These are phyloP conservation scores for Xiphorhynchus erythropygius DNA, from an alignment of 2,797 vertebrate genomes.

Conservation along the genomic window DNA sequence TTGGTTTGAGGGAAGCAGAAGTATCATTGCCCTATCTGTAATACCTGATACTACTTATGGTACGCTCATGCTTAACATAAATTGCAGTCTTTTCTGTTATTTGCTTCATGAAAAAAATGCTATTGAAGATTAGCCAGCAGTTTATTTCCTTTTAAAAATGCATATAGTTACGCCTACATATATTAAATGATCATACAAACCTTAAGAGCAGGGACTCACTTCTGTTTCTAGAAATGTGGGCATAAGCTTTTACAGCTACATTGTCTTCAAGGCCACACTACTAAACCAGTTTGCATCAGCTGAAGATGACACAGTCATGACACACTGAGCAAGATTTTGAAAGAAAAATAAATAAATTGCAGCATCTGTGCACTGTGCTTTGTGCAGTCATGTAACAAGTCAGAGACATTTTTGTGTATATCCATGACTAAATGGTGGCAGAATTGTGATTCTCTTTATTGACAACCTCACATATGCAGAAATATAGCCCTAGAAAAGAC, in stretches of 20 bases:
- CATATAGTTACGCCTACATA: background rate
- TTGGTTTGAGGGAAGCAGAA: background rate
- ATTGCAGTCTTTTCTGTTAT: background rate
- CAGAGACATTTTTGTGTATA: background rate
- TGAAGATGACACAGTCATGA: background rate
- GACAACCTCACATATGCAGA: background rate
- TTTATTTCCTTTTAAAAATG: background rate
- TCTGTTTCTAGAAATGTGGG: background rate
- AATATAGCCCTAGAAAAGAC: background rate
- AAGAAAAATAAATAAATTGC: background rate
- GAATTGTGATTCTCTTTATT: background rate
- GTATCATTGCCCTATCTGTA: background rate
- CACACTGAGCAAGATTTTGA: background rate
- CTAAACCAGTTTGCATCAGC: background rate
- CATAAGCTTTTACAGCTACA: background rate
- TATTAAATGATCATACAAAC: background rate
- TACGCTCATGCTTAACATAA: background rate
- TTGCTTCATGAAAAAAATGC: background rate
- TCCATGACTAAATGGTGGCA: background rate
- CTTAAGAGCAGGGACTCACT: background rate
- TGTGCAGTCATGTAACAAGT: background rate
- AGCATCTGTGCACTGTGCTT: background rate
- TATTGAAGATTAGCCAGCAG: background rate
- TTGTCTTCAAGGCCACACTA: background rate
- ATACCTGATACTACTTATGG: background rate